A percentile compares a stretch with the other conserved stretches of the same genome.
Conservation (phyloP, 2,888 invertebrate genomes). For the Trachelus stipa region DNA sequence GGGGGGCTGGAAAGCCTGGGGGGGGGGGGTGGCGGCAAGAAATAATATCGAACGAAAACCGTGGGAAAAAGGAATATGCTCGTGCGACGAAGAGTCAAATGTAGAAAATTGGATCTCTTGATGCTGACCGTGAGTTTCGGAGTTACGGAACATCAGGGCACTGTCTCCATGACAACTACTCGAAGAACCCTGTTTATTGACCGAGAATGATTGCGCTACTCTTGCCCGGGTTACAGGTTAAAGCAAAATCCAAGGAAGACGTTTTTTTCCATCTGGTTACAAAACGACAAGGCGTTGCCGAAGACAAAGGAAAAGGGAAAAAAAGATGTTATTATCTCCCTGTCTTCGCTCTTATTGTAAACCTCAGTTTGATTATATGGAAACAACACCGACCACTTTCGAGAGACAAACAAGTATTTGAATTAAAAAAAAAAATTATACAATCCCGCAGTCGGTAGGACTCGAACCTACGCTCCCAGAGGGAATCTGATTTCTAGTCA, state of each 20-base stretch:
- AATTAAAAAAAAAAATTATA: neutral
- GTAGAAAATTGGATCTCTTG: neutral
- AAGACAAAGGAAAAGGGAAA: neutral
- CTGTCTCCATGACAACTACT: neutral
- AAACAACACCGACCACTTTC: neutral
- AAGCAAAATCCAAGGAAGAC: neutral
- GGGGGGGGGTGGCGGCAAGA: neutral
- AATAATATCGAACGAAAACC: neutral
- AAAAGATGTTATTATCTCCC: neutral
- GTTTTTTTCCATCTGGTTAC: neutral
- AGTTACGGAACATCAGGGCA: neutral
- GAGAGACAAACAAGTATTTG: neutral
- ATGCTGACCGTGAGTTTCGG: neutral
- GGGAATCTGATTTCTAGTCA: slow-evolving; percentile 92
- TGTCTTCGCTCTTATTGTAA: neutral
- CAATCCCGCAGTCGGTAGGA: slow-evolving; percentile 82
- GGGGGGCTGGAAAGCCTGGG: too few species aligned
- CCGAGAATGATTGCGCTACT: neutral
- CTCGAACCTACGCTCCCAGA: slow-evolving; percentile 92
- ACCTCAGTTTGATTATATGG: neutral
- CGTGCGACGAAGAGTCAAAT: neutral
- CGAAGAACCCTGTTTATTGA: neutral
- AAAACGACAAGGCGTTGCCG: neutral
- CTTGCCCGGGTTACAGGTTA: neutral
- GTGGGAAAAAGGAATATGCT: neutral